phyloP scores from a whole-genome alignment of 2,888 invertebrate species.

The Scaptomyza caliginosa region DNA sequence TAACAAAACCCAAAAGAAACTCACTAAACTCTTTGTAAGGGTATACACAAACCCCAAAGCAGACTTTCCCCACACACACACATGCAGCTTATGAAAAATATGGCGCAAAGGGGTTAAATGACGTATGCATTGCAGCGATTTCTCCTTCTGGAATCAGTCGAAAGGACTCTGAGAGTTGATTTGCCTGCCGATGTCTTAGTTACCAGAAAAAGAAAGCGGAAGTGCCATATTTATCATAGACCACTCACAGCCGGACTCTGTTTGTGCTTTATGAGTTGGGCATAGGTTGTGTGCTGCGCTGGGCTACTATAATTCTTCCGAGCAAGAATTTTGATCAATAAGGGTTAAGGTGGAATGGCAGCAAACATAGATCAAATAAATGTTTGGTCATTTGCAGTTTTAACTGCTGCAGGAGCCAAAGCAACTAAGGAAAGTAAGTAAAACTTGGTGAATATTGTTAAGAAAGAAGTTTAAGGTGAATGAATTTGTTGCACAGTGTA shows the following conservation, averaged over 20 bases:
- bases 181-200: slow-evolving; percentile 77
- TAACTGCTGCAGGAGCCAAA: slow-evolving; percentile 26
- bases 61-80: slow-evolving; percentile 20
- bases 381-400: slow-evolving; percentile 64
- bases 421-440: background rate
- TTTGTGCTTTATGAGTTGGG: slow-evolving; percentile 65
- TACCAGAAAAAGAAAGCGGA: slow-evolving; percentile 56
- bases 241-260: slow-evolving; percentile 34
- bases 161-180: slow-evolving; percentile 28
- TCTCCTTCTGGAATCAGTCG: slow-evolving; percentile 35
- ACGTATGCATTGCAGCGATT: slow-evolving; percentile 77
- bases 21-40: background rate
- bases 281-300: slow-evolving; percentile 19
- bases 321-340: slow-evolving; percentile 68
- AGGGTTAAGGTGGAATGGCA: slow-evolving; percentile 30
- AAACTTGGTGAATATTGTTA: background rate
- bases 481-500: slow-evolving; percentile 14
- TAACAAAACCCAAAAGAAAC: too few relatives aligned
- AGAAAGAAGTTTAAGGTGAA: background rate
- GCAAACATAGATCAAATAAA: slow-evolving; percentile 53
- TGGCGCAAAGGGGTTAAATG: slow-evolving; percentile 79
- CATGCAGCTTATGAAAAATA: slow-evolving; percentile 71
- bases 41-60: background rate
- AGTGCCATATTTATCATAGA: slow-evolving; percentile 67
- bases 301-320: slow-evolving; percentile 32